phyloP scores from a whole-genome alignment of 2,797 vertebrate species.

The Lates japonicus region DNA sequence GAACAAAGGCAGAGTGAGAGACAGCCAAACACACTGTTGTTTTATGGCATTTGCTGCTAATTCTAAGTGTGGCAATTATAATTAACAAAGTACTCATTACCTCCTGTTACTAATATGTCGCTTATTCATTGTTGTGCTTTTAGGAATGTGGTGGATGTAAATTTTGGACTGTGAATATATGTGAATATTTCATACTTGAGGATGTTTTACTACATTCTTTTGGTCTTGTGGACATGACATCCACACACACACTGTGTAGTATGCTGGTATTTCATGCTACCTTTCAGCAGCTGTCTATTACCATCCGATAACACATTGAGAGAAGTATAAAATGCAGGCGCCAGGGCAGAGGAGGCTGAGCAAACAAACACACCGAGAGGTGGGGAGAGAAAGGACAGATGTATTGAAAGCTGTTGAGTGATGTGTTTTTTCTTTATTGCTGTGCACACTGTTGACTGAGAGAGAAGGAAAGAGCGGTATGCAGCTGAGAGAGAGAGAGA shows the following conservation, averaged over 20 bases:
- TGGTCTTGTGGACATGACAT: constrained; percentile 20
- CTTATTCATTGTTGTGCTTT: neutral
- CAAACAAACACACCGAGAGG: constrained; percentile 73
- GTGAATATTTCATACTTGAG: neutral
- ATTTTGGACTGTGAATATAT: neutral
- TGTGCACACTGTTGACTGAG: constrained; percentile 53
- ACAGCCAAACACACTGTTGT: too few species aligned
- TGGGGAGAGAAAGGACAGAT: constrained; percentile 49
- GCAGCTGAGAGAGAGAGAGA: constrained; percentile 35
- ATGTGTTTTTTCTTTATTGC: constrained; percentile 71
- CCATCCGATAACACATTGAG: constrained; percentile 55
- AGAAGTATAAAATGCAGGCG: constrained; percentile 59
- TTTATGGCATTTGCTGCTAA: too few species aligned
- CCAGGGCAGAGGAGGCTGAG: constrained; percentile 61
- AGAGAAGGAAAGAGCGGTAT: constrained; percentile 29
- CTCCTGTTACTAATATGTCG: neutral
- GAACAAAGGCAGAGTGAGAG: neutral
- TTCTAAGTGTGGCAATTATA: neutral
- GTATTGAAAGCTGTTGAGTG: constrained; percentile 77
- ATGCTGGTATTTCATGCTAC: constrained; percentile 53
- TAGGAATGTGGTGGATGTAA: neutral
- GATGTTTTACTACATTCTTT: constrained; percentile 31
- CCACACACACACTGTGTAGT: constrained; percentile 21
- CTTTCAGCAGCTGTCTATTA: constrained; percentile 79
- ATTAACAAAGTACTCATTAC: neutral